phyloP scores from a whole-genome alignment of 2,113 vertebrate species.

The Misgurnus mizolepis region DNA sequence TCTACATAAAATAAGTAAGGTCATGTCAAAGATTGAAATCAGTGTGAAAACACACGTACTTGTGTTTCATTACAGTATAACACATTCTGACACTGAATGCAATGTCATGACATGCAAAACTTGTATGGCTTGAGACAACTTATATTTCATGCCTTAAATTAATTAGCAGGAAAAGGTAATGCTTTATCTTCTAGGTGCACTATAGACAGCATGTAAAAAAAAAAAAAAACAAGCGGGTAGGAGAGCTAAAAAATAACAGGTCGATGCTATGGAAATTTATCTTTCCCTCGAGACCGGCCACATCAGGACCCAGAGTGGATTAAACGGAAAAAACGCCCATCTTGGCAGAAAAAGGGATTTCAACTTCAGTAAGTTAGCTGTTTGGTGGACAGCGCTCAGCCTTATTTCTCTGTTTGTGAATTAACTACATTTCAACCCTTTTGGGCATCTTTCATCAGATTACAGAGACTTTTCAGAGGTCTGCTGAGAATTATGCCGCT shows the following conservation, averaged over 20 bases:
- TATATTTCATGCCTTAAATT: neutral
- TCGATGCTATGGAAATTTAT: constrained; percentile 41
- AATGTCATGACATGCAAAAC: neutral
- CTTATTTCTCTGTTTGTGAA: constrained; percentile 55
- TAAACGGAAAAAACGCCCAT: constrained; percentile 56
- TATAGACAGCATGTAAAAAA: constrained; percentile 42
- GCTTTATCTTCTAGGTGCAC: constrained; percentile 64
- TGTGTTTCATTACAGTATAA: neutral
- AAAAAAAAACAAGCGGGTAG: constrained; percentile 26
- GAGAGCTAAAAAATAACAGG: constrained; percentile 40
- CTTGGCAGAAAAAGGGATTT: constrained; percentile 56
- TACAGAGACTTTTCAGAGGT: constrained; percentile 20
- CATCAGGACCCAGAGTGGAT: constrained; percentile 65
- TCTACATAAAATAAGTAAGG: no score
- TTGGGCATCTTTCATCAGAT: constrained; percentile 45
- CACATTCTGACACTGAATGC: neutral
- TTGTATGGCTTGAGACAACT: neutral
- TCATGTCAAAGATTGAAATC: no score
- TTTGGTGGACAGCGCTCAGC: constrained; percentile 46
- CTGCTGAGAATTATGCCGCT: neutral
- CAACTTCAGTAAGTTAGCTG: constrained; percentile 57
- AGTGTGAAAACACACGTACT: neutral
- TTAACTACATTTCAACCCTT: constrained; percentile 50
- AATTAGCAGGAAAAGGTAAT: constrained; percentile 56
- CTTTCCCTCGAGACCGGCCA: constrained; percentile 60